Conservation (phyloP, 2,113 vertebrate genomes). For the Amblyopsis rosae region DNA sequence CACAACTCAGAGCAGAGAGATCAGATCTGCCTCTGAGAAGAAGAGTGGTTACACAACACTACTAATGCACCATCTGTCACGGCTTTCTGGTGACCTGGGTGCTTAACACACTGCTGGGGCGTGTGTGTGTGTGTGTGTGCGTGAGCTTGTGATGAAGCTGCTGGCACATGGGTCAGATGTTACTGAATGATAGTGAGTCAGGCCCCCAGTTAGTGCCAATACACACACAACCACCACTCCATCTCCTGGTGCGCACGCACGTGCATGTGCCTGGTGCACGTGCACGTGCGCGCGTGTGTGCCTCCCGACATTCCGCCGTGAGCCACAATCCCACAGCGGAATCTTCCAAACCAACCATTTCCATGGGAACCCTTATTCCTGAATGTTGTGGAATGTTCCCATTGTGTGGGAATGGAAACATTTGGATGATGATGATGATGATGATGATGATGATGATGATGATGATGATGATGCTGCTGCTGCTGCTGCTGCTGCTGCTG, state of each 20-base stretch:
- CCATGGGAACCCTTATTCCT: background rate
- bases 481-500: background rate
- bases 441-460: background rate
- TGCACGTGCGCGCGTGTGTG: background rate
- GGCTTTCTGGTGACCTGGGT: slow-evolving; percentile 15
- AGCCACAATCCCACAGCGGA: slow-evolving; percentile 16
- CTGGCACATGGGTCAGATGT: slow-evolving; percentile 5
- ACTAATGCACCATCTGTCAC: slow-evolving; percentile 51
- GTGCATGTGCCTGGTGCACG: too few species aligned
- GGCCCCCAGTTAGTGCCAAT: background rate
- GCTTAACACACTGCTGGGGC: slow-evolving; percentile 35
- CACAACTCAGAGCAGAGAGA: background rate
- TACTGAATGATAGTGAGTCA: background rate
- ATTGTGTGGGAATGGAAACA: slow-evolving; percentile 2
- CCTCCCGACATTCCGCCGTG: background rate
- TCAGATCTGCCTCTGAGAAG: background rate
- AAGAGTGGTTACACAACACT: background rate
- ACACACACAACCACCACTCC: background rate
- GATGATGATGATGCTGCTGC: background rate
- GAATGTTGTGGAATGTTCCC: background rate
- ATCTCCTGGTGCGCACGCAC: too few species aligned
- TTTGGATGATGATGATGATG: background rate
- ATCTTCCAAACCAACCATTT: slow-evolving; percentile 26
- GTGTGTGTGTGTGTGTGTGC: background rate
- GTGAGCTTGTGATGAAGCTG: background rate